These are phyloP conservation scores for Aquatica leii DNA, from an alignment of 2,888 invertebrate genomes.

Conservation along the genomic window DNA sequence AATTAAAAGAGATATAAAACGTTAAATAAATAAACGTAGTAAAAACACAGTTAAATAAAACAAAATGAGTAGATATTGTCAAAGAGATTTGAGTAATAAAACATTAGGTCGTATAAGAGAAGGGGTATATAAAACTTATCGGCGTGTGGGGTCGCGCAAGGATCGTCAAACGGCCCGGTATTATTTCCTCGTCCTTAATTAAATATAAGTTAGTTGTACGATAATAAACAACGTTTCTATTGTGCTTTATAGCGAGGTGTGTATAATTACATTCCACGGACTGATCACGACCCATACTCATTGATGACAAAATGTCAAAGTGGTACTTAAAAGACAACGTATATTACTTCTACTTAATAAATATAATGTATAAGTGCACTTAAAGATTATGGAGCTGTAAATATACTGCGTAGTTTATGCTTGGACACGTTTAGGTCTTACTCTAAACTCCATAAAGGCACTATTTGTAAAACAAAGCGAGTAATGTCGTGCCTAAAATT, in stretches of 20 bases:
- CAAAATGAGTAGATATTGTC: no score
- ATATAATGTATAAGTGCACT: slow-evolving; percentile 39
- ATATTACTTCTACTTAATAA: slow-evolving; percentile 45
- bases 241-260: slow-evolving; percentile 11
- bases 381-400: slow-evolving; percentile 35
- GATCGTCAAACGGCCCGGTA: background rate
- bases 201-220: background rate
- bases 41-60: no score
- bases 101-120: no score
- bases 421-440: slow-evolving; percentile 29
- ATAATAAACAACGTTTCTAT: slow-evolving; percentile 2
- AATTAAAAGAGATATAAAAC: no score
- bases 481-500: slow-evolving; percentile 31
- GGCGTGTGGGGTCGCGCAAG: background rate
- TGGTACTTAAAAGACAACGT: slow-evolving; percentile 33
- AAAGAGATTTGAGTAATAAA: no score
- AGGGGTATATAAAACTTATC: background rate
- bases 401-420: slow-evolving; percentile 27
- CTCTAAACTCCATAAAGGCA: slow-evolving; percentile 20
- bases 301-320: slow-evolving; percentile 31
- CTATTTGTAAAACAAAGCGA: slow-evolving; percentile 30
- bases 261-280: slow-evolving; percentile 17
- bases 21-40: no score
- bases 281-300: slow-evolving; percentile 13
- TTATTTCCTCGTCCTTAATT: background rate